Evolutionary conservation across 2,888 invertebrate species (phyloP), one percentile per base, ranked within the genome.

Genomic region (Chalcis sispes): DNA sequence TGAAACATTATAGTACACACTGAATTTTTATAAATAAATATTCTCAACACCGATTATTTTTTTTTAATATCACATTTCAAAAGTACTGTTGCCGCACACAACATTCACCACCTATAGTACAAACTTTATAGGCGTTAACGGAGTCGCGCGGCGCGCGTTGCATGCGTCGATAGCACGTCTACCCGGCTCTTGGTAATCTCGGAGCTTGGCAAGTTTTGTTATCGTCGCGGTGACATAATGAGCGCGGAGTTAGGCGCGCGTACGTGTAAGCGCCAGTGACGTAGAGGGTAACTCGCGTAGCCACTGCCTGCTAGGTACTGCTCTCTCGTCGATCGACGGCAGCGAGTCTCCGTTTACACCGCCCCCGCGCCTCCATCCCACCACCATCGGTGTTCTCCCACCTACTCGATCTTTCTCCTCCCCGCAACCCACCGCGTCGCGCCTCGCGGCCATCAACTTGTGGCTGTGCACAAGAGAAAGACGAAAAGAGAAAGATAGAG

Each of bases 301-400:
- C 82, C 83, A 83, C 83, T 85, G 86, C 84, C 84, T 85, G 85
- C 82, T 86, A 86, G 86, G 84, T 86, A 87, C 88, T 88, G 78
- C 73, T 71, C 78, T 73, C 78, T 80, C 79, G 77, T 80, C 79
- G 80, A 67, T 13, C 20, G 23, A n/a, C 54, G 62, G 36, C 54
- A 27, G 29, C 75, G 80, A 80, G 80, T 81, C 81, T 81, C 79
- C 80, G 78, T 80, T 81, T 89, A 89, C 89, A 88, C 87, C 88
- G 88, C 88, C 88, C 90, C 89, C 89, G 76, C 78, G 79, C 78
- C 80, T 76, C 80, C 79, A 79, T 79, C 78, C 80, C 82, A 81
- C 81, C 82, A 81, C 80, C 79, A 88, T 84, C 79, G 70, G n/a
- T 78, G 84, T 83, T 83, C 83, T 84, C 87, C 78, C 80, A 80